Conservation (phyloP, 2,797 vertebrate genomes). For the Pangasius mekongensis region DNA sequence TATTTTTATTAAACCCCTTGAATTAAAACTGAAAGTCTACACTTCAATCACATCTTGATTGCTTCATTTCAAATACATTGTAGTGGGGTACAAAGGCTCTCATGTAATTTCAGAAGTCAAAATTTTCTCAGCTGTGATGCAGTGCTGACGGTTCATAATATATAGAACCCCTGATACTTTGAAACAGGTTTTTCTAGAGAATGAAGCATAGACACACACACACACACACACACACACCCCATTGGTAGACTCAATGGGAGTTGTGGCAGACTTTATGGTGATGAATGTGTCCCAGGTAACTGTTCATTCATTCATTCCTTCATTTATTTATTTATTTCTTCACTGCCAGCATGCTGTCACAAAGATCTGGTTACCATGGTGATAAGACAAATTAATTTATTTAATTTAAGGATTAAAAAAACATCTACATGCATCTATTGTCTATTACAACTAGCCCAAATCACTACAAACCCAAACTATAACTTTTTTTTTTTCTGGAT, state of each 20-base stretch:
- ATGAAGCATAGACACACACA: background rate
- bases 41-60: too few species aligned
- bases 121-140: background rate
- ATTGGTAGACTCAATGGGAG: background rate
- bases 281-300: background rate
- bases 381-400: background rate
- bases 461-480: too few species aligned
- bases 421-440: background rate
- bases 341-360: background rate
- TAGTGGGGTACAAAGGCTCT: background rate
- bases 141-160: background rate
- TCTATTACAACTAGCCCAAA: too few species aligned
- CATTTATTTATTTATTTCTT: background rate
- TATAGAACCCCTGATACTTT: background rate
- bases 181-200: background rate
- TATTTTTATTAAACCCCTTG: too few species aligned
- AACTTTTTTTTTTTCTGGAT: too few species aligned
- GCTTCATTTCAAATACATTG: too few species aligned
- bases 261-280: background rate
- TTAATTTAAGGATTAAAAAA: background rate
- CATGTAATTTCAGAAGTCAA: background rate
- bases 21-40: too few species aligned
- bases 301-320: background rate
- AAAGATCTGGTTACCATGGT: background rate
- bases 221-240: background rate